These are phyloP conservation scores for Cebidichthys violaceus DNA, from an alignment of 2,113 vertebrate genomes.

Conservation along the genomic window DNA sequence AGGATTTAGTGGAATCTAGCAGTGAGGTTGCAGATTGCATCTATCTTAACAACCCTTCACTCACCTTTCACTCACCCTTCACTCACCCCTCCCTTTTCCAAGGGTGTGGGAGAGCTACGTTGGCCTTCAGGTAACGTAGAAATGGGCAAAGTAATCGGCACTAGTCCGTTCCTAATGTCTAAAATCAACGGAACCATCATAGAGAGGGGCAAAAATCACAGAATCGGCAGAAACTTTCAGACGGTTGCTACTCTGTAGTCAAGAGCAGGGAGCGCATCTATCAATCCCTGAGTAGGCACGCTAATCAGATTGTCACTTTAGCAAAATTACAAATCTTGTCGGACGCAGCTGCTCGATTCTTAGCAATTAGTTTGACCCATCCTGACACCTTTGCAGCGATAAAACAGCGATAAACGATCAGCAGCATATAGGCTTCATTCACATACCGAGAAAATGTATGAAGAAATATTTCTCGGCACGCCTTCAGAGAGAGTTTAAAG, in stretches of 20 bases:
- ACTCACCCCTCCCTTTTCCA: neutral
- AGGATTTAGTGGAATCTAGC: neutral
- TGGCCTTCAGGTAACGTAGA: neutral
- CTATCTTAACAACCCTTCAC: neutral
- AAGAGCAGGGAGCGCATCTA: neutral
- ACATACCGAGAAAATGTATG: neutral
- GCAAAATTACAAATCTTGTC: neutral
- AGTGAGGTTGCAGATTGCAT: neutral
- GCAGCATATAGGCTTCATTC: neutral
- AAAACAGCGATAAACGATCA: neutral
- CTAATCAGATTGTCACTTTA: neutral
- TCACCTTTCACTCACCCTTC: no score
- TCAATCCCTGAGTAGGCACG: neutral
- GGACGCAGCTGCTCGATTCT: neutral
- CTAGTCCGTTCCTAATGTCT: neutral
- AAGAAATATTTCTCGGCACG: neutral
- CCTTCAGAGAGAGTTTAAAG: conserved; percentile 34
- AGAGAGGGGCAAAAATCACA: neutral
- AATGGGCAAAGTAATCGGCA: neutral
- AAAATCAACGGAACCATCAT: neutral
- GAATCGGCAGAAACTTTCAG: neutral
- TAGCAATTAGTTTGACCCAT: neutral
- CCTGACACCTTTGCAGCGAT: neutral
- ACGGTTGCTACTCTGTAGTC: neutral
- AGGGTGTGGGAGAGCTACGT: neutral